Base-by-base conservation (phyloP, 2,888 invertebrate genomes). In the Coleophora flavipennella region DNA sequence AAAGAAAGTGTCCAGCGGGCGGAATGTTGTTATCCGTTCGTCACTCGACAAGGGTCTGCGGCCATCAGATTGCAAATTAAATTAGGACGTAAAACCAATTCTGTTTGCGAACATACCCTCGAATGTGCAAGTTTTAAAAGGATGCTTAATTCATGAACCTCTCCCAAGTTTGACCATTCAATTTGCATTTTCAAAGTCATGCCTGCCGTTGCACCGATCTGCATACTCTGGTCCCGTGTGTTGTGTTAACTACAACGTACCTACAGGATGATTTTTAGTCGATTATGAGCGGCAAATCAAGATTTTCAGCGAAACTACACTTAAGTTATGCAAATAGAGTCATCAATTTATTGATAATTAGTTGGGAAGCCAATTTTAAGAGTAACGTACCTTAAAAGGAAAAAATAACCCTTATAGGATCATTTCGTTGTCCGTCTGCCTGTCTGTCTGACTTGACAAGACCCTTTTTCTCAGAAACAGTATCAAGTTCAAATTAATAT, bases 61-160 rank as follows among this genome's bases (percentile, higher is more conserved):
- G 50, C 61, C 62, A 59, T 68, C 66, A 68, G 67, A 69, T 69
- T 69, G 62, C 65, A 71, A 74, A 77, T 76, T 73, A 69, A 77
- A 75, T 77, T 73, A 72, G 67, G 65, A 69, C 64, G 64, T 68
- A 59, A 60, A 59, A 36, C 39, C 61, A 57, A 65, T 60, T 62
- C 67, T 68, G 67, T 71, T 68, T 67, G 66, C 61, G 57, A 62
- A 60, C 61, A 61, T 25, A 36, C 67, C 69, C 67, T 76, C 69
- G 68, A 73, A 72, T 70, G 70, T 63, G 57, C 60, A 74, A 76
- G 70, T 73, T 75, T 75, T 68, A 69, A 65, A 62, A 62, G 62
- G 53, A 75, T 77, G 70, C 68, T 69, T 79, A 74, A 79, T 79
- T 76, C 78, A 80, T 78, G 78, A 77, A 69, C 69, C 69, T 68